These are phyloP conservation scores for Macheiramphus alcinus DNA, from an alignment of 2,113 vertebrate species.

Conservation along the genomic window DNA sequence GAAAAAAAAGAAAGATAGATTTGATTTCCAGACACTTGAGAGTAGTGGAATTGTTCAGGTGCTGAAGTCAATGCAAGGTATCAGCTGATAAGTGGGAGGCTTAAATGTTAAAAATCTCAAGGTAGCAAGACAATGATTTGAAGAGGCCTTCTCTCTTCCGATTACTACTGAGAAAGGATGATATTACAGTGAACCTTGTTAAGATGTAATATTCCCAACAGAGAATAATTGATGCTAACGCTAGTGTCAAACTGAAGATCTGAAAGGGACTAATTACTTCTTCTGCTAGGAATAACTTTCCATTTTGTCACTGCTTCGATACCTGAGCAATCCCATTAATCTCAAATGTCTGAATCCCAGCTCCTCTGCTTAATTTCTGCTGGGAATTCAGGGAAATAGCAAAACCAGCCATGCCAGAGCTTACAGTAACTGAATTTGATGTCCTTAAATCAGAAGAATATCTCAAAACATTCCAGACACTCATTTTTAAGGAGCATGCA, in stretches of 20 bases:
- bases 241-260: slow-evolving; percentile 20
- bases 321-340: slow-evolving; percentile 14
- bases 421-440: neutral
- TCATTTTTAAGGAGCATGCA: neutral
- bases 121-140: slow-evolving; percentile 13
- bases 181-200: slow-evolving; percentile 18
- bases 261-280: slow-evolving; percentile 34
- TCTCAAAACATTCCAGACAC: neutral
- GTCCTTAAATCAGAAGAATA: neutral
- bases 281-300: slow-evolving; percentile 27
- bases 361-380: slow-evolving; percentile 18
- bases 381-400: neutral
- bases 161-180: slow-evolving; percentile 3
- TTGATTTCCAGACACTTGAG: neutral
- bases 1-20: neutral
- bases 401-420: neutral
- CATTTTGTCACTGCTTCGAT: slow-evolving; percentile 3
- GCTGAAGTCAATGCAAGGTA: slow-evolving; percentile 7
- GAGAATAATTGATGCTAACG: slow-evolving; percentile 34
- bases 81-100: slow-evolving; percentile 6
- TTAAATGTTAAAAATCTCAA: slow-evolving; percentile 27
- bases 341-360: neutral
- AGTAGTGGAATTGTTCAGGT: neutral
- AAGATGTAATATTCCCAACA: slow-evolving; percentile 34
- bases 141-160: slow-evolving; percentile 3